Conservation (phyloP, 2,888 invertebrate genomes). For the Drosophila gaucha region DNA sequence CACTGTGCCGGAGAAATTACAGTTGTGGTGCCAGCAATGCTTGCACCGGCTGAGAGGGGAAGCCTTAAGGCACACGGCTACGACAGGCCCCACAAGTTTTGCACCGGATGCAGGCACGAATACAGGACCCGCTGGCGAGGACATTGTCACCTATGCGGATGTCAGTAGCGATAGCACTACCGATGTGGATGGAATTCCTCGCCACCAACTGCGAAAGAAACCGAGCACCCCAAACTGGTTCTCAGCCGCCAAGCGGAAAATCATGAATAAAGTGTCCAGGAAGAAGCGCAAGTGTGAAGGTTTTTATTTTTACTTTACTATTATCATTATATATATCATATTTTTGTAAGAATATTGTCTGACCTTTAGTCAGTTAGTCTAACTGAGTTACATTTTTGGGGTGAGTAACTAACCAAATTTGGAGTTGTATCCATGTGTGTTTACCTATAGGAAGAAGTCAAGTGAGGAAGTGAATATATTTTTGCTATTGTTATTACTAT, state of each 20-base stretch:
- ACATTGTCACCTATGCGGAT: background rate
- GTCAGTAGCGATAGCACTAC: background rate
- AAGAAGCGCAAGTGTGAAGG: conserved; percentile 29
- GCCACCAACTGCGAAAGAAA: background rate
- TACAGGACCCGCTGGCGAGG: background rate
- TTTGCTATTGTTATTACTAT: background rate
- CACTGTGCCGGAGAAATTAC: conserved; percentile 32
- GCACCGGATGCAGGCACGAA: conserved; percentile 19
- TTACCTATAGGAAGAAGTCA: too few species aligned
- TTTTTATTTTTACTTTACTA: conserved; percentile 20
- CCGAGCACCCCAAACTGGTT: background rate
- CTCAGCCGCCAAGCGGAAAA: background rate
- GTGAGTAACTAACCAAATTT: too few species aligned
- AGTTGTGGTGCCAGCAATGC: conserved; percentile 43
- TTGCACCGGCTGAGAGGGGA: conserved; percentile 51
- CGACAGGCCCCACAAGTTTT: conserved; percentile 52
- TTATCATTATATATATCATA: background rate
- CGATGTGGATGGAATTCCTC: conserved; percentile 35
- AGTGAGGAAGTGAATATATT: too few species aligned
- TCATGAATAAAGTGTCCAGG: conserved; percentile 17
- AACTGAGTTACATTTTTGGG: background rate
- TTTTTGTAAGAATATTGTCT: background rate
- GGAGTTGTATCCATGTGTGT: too few species aligned
- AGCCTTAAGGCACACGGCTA: conserved; percentile 60
- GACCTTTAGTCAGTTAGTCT: background rate